Evolutionary conservation across 2,113 vertebrate genomes (phyloP).

Genomic region (Heterotis niloticus): DNA sequence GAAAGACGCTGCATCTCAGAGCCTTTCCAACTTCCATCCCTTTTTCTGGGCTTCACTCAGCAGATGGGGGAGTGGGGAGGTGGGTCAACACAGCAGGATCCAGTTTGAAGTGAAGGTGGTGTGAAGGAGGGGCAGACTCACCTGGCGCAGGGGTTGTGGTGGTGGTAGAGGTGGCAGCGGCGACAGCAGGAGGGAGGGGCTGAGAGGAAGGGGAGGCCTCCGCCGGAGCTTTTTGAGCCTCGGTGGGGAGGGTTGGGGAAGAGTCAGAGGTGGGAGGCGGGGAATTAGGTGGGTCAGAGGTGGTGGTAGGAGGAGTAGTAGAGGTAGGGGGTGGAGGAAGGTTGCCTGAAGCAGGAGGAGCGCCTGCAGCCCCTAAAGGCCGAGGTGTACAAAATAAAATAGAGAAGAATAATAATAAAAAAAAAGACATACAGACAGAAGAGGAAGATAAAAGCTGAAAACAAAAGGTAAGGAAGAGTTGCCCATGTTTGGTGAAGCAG

Average conservation of each 20-base stretch:
- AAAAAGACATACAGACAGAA: not conserved
- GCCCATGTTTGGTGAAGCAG: constrained; percentile 61
- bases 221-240: constrained; percentile 69
- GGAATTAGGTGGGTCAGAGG: constrained; percentile 41
- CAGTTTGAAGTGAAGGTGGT: not conserved
- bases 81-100: too few species aligned
- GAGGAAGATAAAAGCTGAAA: constrained; percentile 54
- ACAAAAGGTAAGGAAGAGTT: constrained; percentile 35
- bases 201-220: constrained; percentile 72
- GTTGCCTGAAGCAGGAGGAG: constrained; percentile 53
- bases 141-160: constrained; percentile 72
- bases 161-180: constrained; percentile 72
- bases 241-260: constrained; percentile 49
- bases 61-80: not conserved
- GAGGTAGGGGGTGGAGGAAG: constrained; percentile 33
- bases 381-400: constrained; percentile 66
- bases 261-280: constrained; percentile 34
- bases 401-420: not conserved
- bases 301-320: constrained; percentile 48
- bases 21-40: not conserved
- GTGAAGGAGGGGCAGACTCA: constrained; percentile 68
- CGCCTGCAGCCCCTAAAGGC: constrained; percentile 65
- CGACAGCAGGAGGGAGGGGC: constrained; percentile 69
- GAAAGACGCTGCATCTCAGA: not conserved
- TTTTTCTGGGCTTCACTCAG: not conserved